Evolutionary conservation across 2,113 vertebrate species (phyloP).

Genomic region (Manacus vitellinus): DNA sequence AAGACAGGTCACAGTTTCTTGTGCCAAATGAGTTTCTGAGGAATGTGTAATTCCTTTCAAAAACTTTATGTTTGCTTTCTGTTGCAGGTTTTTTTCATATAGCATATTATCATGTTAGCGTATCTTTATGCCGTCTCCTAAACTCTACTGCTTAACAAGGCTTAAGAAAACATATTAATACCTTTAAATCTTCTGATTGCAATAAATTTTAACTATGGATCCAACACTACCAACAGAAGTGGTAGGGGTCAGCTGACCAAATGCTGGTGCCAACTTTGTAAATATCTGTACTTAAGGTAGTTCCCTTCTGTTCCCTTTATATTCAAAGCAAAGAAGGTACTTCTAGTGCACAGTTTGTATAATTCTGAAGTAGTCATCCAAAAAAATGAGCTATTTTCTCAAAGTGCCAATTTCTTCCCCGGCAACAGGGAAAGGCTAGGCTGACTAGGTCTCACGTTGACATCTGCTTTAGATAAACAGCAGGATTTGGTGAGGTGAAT

Average conservation of each 20-base stretch:
- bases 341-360: not conserved
- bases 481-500: not conserved
- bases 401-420: not conserved
- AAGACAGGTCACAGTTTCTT: not conserved
- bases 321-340: not conserved
- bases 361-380: not conserved
- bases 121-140: not conserved
- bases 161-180: not conserved
- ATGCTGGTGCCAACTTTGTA: not conserved
- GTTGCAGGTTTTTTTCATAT: not conserved
- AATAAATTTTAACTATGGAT: not conserved
- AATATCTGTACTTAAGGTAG: not conserved
- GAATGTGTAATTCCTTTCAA: not conserved
- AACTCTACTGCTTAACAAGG: not conserved
- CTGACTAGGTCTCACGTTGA: not conserved
- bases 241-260: not conserved
- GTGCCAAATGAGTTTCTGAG: not conserved
- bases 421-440: not conserved
- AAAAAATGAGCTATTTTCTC: not conserved
- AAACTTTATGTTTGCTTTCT: not conserved
- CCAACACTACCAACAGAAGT: not conserved
- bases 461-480: not conserved
- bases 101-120: rapidly evolving
- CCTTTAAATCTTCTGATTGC: not conserved
- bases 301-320: not conserved